These are phyloP conservation scores for Eumerus sabulonum DNA, from an alignment of 2,888 invertebrate species.

Conservation along the genomic window DNA sequence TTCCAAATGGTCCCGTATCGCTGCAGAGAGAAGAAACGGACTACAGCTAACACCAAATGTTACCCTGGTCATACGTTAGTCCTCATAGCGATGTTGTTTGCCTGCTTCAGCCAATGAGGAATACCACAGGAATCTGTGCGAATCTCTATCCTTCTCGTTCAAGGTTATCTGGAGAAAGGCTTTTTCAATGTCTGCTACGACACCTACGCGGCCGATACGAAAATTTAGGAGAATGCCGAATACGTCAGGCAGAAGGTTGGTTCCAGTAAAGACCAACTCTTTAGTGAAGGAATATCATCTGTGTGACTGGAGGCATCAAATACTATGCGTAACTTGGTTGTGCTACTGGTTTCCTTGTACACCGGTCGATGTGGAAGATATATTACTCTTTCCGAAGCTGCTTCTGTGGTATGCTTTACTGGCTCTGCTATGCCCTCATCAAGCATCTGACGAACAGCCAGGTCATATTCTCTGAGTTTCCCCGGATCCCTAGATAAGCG, in stretches of 20 bases:
- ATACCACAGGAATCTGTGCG: conserved; percentile 15
- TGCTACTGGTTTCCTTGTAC: conserved; percentile 7
- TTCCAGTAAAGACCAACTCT: conserved; percentile 11
- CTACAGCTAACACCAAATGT: conserved; percentile 14
- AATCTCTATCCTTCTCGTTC: neutral
- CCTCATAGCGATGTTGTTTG: neutral
- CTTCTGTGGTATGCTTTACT: neutral
- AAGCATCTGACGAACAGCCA: conserved; percentile 15
- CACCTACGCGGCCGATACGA: conserved; percentile 1
- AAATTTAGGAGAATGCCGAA: conserved; percentile 16
- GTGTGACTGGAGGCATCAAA: too few relatives aligned
- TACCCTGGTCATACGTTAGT: conserved; percentile 9
- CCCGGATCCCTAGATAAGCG: conserved; percentile 16
- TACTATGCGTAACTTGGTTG: too few relatives aligned
- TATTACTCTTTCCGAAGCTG: neutral
- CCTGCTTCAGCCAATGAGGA: conserved; percentile 5
- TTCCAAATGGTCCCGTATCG: conserved; percentile 4
- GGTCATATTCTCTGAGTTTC: conserved; percentile 13
- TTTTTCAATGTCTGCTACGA: conserved; percentile 21
- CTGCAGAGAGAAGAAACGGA: conserved; percentile 9
- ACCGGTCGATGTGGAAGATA: conserved; percentile 8
- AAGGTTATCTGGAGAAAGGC: conserved; percentile 16
- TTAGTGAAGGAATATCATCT: conserved; percentile 3
- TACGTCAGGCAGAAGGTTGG: conserved; percentile 13
- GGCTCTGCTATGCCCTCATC: conserved; percentile 8